A percentile compares a stretch with the other conserved stretches of the same genome.
These are phyloP conservation scores for Mormyrus iriodes DNA, from an alignment of 2,113 vertebrate species.

Conservation along the genomic window DNA sequence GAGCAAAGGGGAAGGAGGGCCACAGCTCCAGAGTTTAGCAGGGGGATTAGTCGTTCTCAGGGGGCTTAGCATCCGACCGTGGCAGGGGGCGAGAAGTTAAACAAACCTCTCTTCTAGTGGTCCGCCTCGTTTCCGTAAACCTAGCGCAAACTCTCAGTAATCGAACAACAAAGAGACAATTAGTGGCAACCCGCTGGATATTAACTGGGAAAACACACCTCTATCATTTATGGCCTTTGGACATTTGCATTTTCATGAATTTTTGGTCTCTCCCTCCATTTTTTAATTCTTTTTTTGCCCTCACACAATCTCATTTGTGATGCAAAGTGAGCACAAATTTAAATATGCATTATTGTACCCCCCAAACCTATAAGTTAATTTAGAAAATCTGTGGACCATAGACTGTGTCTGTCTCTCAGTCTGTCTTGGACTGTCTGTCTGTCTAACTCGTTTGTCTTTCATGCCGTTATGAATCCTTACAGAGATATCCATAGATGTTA, in stretches of 20 bases:
- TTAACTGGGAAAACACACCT: constrained; percentile 54
- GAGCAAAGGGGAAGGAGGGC: constrained; percentile 43
- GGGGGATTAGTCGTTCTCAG: constrained; percentile 54
- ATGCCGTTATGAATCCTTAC: background rate
- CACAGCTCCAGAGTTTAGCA: constrained; percentile 50
- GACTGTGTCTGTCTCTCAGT: constrained; percentile 37
- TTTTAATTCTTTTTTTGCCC: constrained; percentile 37
- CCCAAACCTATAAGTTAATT: constrained; percentile 45
- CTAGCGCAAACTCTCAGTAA: constrained; percentile 60
- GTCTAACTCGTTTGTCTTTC: too few relatives aligned
- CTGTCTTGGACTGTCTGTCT: background rate
- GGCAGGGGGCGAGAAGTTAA: constrained; percentile 50
- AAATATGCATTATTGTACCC: constrained; percentile 60
- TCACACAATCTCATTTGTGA: constrained; percentile 52
- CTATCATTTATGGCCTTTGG: constrained; percentile 46
- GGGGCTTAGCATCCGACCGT: constrained; percentile 45
- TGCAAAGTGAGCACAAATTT: constrained; percentile 64
- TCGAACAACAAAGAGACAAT: constrained; percentile 70
- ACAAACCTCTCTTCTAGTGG: constrained; percentile 51
- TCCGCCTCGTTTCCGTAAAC: constrained; percentile 43
- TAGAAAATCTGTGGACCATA: constrained; percentile 34
- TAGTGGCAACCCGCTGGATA: constrained; percentile 54
- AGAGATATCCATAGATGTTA: background rate
- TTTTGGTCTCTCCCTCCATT: constrained; percentile 36
- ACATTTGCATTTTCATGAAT: constrained; percentile 70